Base-by-base conservation (phyloP, 2,888 invertebrate species). In the Onchidella celtica region DNA sequence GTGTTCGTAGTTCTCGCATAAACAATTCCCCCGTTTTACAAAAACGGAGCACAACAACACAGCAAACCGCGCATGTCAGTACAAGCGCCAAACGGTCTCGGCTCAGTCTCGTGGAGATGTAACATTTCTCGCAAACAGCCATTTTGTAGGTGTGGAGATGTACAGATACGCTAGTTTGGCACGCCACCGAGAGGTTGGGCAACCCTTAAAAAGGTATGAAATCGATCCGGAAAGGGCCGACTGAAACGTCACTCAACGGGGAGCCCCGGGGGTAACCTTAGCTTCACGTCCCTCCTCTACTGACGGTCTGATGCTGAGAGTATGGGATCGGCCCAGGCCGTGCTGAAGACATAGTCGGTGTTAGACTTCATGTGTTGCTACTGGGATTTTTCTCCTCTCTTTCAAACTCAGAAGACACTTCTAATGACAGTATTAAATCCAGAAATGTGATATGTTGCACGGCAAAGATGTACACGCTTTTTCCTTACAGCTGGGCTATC, bases 211-310 rank as follows among this genome's bases (percentile, higher is more conserved):
- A 61, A 75, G 75, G 65, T 75, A 75, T 65, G 75, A 65, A 75
- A 75, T 75, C 75, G 75, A 75, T 75, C 75, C 75, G 65, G 47
- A 65, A 47, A 65, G 65, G 55, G 75, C 65, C 47, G 65, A 65
- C 65, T 59, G 73, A 73, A 73, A 59, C 32, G 73, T 73, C 73
- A 61, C 36, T 73, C 73, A 73, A 57, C 17, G 32, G 34, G n/a
- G 73, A 38, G 73, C 27, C 73, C 73, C 59, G 57, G 73, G 59
- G 73, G 73, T 61, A 59, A 73, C 61, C 73, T 27, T 59, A 73
- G 59, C 59, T 38, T 38, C 34, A 34, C 38, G 59, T 73, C 36
- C 73, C 36, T 73, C 59, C 61, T 61, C 29, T 27, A 17, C n/a
- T 38, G 36, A 61, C 73, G 36, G 57, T 36, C 61, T 34, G 34